Conservation (phyloP, 2,888 invertebrate genomes). For the Amorpha juglandis region DNA sequence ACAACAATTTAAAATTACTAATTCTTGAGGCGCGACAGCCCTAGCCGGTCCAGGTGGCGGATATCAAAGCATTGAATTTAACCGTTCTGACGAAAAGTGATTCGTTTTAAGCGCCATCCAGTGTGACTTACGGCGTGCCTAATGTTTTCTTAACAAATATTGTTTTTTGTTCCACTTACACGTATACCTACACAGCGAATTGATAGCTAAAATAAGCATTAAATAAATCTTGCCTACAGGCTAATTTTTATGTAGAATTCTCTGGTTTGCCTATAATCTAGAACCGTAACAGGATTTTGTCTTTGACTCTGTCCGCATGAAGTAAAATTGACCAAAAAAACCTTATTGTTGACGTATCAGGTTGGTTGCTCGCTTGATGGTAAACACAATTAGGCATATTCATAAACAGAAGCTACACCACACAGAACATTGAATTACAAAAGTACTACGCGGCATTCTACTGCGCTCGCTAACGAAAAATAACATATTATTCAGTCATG, state of each 20-base stretch:
- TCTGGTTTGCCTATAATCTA: not conserved
- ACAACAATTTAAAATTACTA: not conserved
- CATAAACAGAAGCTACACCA: too few relatives aligned
- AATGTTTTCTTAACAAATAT: conserved; percentile 77
- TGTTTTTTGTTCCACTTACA: conserved; percentile 72
- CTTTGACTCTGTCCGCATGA: too few relatives aligned
- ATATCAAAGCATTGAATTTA: conserved; percentile 75
- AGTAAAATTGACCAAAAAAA: too few relatives aligned
- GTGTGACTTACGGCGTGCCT: conserved; percentile 67
- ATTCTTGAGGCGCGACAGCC: conserved; percentile 50
- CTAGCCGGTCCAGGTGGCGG: conserved; percentile 72
- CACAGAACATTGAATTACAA: too few relatives aligned
- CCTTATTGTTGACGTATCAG: too few relatives aligned
- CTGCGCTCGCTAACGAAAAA: too few relatives aligned
- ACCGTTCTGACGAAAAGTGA: conserved; percentile 71
- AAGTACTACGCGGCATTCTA: too few relatives aligned
- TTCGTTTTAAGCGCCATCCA: conserved; percentile 78
- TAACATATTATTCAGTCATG: too few relatives aligned
- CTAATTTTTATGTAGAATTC: not conserved
- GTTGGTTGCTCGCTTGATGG: too few relatives aligned
- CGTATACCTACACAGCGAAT: conserved; percentile 34
- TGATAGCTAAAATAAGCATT: conserved; percentile 21
- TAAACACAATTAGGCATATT: too few relatives aligned
- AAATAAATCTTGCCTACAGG: not conserved
- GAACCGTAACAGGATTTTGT: not conserved